A percentile compares a stretch with the other conserved stretches of the same genome.
phyloP scores from a whole-genome alignment of 2,113 vertebrate genomes.

The Junco hyemalis region DNA sequence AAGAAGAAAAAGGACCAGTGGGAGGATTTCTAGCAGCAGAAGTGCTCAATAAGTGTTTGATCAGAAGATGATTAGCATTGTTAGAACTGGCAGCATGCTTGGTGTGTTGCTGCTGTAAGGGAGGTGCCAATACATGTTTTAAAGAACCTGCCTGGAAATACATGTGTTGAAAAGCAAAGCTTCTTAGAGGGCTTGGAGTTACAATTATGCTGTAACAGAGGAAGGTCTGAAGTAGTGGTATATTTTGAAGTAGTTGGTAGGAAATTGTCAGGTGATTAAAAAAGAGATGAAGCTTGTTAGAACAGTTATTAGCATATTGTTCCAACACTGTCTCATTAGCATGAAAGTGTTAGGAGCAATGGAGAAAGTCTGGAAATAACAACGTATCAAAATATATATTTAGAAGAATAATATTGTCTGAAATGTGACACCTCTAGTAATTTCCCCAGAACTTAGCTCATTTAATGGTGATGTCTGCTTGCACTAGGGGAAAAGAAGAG shows the following conservation, averaged over 20 bases:
- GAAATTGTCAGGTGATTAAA: background rate
- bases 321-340: background rate
- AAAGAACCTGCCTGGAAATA: background rate
- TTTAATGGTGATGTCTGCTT: background rate
- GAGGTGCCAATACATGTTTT: background rate
- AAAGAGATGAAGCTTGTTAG: background rate
- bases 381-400: background rate
- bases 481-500: background rate
- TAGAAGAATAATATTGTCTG: background rate
- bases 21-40: background rate
- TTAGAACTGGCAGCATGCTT: background rate
- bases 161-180: background rate
- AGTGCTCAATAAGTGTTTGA: background rate
- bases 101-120: background rate
- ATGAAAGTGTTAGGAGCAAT: background rate
- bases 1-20: background rate
- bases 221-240: background rate
- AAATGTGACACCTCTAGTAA: background rate
- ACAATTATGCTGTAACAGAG: background rate
- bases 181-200: background rate
- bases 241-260: background rate
- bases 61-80: background rate
- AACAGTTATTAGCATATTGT: background rate
- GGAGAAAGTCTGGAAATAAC: background rate
- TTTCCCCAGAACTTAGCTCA: background rate